Evolutionary conservation across 2,113 vertebrate genomes (phyloP), one percentile per base, ranked within the genome.

Genomic region (Hyaena hyaena): DNA sequence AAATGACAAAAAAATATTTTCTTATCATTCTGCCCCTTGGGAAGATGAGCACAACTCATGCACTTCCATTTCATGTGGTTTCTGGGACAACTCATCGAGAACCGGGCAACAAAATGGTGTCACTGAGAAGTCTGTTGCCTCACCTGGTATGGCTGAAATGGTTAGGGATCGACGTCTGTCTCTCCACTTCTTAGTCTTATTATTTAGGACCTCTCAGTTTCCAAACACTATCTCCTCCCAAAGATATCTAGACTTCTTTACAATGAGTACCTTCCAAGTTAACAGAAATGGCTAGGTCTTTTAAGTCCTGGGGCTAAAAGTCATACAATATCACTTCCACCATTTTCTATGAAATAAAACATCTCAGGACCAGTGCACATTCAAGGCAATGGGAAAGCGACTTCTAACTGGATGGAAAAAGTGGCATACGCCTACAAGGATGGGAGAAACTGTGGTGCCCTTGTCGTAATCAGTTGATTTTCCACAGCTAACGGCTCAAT

Each of bases 111-210:
- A 66, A 43, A 14, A 24, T 15, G 21, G 4, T n/a, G 33, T 80
- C 19, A 10, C 3, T 61, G 26, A 7, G 4, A 33, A 5, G 4
- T 74, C 45, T 83, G 7, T 17, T 21, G 23, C n/a, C 10, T 63
- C 9, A 43, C 0, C 3, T 61, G 4, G 11, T 58, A 14, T n/a
- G 2, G 58, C 5, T 7, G 8, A 6, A 66, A 31, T 33, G 3
- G 7, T 8, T 43, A 31, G 8, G 21, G 48, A 4, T 50, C 9
- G 19, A 6, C 0, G 26, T n/a, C 1, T 88, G 7, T n/a, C 17
- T 28, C 28, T 88, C 10, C 8, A 16, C 1, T 66, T 77, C 50
- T 73, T 10, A 35, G 8, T 73, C 16, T 48, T 79, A 53, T 43
- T 21, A 65, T 0, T 24, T 4, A 86, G 21, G 1, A 4, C 33